phyloP scores from a whole-genome alignment of 2,113 vertebrate species.

The Misgurnus mizolepis region DNA sequence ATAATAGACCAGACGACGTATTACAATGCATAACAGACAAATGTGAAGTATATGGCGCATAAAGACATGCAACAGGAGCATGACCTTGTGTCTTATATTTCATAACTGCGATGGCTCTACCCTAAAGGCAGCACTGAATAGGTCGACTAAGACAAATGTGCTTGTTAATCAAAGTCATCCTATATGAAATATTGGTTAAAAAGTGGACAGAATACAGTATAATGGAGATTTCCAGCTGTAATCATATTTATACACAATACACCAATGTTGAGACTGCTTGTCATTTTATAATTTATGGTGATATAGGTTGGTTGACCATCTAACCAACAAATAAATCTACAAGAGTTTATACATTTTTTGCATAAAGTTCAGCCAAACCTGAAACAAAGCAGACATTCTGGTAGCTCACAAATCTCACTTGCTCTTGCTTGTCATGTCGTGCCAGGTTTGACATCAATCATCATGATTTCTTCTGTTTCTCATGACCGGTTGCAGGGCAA shows the following conservation, averaged over 20 bases:
- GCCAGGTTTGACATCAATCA: too few relatives aligned
- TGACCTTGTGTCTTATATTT: slow-evolving; percentile 15
- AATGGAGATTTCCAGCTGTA: background rate
- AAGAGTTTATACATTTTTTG: background rate
- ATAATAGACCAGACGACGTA: slow-evolving; percentile 1
- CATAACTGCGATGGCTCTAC: slow-evolving; percentile 2
- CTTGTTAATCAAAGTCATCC: background rate
- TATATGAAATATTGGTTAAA: too few relatives aligned
- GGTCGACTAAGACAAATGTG: slow-evolving; percentile 10
- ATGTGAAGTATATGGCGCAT: slow-evolving; percentile 20
- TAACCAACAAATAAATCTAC: background rate
- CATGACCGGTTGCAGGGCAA: too few relatives aligned
- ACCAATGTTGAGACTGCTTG: too few relatives aligned
- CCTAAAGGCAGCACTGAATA: slow-evolving; percentile 21
- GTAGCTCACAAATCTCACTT: too few relatives aligned
- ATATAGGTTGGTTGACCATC: too few relatives aligned
- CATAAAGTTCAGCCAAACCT: too few relatives aligned
- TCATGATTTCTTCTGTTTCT: too few relatives aligned
- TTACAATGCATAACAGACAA: slow-evolving; percentile 23
- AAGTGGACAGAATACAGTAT: too few relatives aligned
- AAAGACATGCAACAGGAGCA: slow-evolving; percentile 11
- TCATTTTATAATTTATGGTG: too few relatives aligned
- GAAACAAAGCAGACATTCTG: background rate
- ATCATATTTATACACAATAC: background rate
- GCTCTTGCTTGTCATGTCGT: too few relatives aligned